Base-by-base conservation (phyloP, 2,888 invertebrate species). In the Tinea trinotella region DNA sequence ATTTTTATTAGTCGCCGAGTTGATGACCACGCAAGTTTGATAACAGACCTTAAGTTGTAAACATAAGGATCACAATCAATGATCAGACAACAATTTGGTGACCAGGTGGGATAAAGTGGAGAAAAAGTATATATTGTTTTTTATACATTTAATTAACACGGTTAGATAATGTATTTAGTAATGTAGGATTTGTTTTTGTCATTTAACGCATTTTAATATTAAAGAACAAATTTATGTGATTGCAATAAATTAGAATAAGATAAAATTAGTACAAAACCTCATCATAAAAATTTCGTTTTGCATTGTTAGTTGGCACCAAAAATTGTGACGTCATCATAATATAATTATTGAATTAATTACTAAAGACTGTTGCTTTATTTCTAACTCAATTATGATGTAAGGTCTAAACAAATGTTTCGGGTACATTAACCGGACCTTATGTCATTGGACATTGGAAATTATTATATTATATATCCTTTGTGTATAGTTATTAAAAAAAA, bases 401-500 rank as follows among this genome's bases (percentile, higher is more conserved):
- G 40, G 6, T 40, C 12, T 12, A n/a, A 7, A 40, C 2, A n/a
- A 40, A 40, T 40, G 40, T 40, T 13, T 2, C 2, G 1, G 40
- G 15, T 15, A 13, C n/a, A 13, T 15, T 40, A 3, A 2, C 2
- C 5, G 40, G 3, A 40, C 2, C n/a, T n/a, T n/a, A n/a, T n/a
- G n/a, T 13, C n/a, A 15, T n/a, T 40, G 40, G 40, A 40, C 15
- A 40, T 40, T 40, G 13, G 40, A 15, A 40, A 40, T 3, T 53
- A 49, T 35, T 7, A 36, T 35, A 35, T 34, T 35, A 46, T 46
- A 48, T 54, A 56, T 34, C 24, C 53, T 54, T 53, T 54, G 17
- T 54, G 44, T n/a, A n/a, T n/a, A n/a, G n/a, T 30, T 30, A 22
- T 30, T 10, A 4, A 30, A 10, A 4, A 30, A 4, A 7, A 30